phyloP scores from a whole-genome alignment of 2,888 invertebrate genomes.

The Entomobrya proxima region DNA sequence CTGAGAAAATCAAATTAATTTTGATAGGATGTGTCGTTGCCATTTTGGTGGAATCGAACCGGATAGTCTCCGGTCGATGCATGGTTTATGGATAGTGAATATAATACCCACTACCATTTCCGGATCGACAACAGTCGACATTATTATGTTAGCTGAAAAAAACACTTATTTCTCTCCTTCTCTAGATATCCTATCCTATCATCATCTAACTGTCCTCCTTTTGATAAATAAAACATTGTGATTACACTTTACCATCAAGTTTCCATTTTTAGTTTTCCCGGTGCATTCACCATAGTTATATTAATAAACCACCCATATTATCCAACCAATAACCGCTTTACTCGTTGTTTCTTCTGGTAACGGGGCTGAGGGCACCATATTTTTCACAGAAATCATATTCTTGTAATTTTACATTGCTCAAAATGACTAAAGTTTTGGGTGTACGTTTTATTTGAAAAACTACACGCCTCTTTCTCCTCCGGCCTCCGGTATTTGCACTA shows the following conservation, averaged over 20 bases:
- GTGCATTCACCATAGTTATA: neutral
- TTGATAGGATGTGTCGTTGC: conserved; percentile 14
- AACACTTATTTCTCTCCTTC: neutral
- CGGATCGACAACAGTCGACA: neutral
- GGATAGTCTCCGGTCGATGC: conserved; percentile 21
- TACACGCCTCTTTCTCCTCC: neutral
- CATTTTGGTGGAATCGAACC: neutral
- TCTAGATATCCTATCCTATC: neutral
- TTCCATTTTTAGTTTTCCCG: neutral
- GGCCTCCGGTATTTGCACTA: neutral
- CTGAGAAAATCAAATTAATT: conserved; percentile 25
- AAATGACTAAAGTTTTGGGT: neutral
- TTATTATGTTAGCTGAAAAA: neutral
- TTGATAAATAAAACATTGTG: neutral
- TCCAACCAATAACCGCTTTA: neutral
- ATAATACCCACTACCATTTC: conserved; percentile 1
- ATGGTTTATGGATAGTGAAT: neutral
- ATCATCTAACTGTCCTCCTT: neutral
- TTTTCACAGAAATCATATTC: neutral
- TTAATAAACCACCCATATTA: neutral
- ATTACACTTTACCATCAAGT: neutral
- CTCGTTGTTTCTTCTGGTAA: neutral
- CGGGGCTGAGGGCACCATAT: no score
- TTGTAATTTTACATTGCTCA: neutral
- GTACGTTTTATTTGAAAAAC: neutral